A percentile compares a stretch with the other conserved stretches of the same genome.
phyloP scores from a whole-genome alignment of 2,888 invertebrate species.

The Drosophila ochracea region DNA sequence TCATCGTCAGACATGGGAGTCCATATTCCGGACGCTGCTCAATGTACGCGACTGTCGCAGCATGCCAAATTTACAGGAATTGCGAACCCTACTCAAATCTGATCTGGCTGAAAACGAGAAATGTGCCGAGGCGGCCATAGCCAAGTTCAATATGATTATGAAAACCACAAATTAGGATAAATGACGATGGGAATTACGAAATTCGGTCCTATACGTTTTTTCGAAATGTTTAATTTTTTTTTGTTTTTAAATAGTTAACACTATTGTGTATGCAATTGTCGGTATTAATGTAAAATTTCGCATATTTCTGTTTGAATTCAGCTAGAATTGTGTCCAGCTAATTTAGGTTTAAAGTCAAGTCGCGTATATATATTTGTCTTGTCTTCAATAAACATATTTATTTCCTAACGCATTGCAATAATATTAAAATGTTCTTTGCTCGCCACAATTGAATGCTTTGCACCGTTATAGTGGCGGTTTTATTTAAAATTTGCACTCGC shows the following conservation, averaged over 20 bases:
- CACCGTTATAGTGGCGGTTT: conserved; percentile 54
- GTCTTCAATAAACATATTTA: conserved; percentile 1
- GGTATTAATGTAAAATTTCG: background rate
- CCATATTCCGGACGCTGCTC: conserved; percentile 91
- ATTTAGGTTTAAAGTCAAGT: background rate
- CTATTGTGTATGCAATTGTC: background rate
- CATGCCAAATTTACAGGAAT: conserved; percentile 89
- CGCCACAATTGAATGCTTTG: conserved; percentile 57
- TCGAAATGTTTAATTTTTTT: background rate
- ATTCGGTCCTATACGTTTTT: background rate
- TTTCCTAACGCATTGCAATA: conserved; percentile 6
- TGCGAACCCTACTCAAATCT: conserved; percentile 80
- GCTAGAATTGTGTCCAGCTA: background rate
- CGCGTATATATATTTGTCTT: background rate
- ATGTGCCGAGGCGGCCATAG: conserved; percentile 78
- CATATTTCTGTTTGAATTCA: background rate
- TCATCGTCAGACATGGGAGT: conserved; percentile 91
- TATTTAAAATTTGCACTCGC: conserved; percentile 38
- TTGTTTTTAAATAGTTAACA: background rate
- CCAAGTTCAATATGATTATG: conserved; percentile 81
- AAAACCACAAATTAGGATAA: conserved; percentile 30
- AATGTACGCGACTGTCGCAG: conserved; percentile 92
- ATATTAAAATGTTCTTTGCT: conserved; percentile 33
- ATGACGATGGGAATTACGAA: too few relatives aligned
- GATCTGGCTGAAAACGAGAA: conserved; percentile 82